Conservation (phyloP, 2,797 vertebrate species). For the Ambastaia sidthimunki region DNA sequence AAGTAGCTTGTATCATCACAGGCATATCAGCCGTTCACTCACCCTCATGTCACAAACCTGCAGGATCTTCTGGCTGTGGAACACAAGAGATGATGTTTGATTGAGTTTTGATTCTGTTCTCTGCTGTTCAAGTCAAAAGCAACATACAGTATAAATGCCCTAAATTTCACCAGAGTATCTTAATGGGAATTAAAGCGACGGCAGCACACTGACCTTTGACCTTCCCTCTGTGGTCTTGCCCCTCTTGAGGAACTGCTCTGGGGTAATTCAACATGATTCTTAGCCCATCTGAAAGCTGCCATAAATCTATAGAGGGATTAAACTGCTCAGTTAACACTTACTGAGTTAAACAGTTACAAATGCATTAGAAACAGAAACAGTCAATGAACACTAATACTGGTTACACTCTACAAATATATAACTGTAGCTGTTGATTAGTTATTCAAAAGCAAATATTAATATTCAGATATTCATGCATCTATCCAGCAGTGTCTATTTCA, state of each 20-base stretch:
- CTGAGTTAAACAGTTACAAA: slow-evolving; percentile 22
- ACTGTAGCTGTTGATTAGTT: slow-evolving; percentile 74
- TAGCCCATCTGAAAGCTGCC: slow-evolving; percentile 15
- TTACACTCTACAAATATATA: background rate
- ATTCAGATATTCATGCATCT: too few species aligned
- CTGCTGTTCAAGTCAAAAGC: background rate
- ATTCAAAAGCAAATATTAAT: slow-evolving; percentile 87
- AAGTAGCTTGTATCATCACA: background rate
- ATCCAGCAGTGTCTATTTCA: background rate
- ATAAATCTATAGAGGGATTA: slow-evolving; percentile 8
- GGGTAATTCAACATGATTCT: slow-evolving; percentile 17
- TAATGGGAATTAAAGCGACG: background rate
- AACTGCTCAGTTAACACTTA: slow-evolving; percentile 33
- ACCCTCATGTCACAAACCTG: background rate
- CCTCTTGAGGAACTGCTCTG: slow-evolving; percentile 17
- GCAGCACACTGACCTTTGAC: slow-evolving; percentile 13
- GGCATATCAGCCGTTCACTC: background rate
- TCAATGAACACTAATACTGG: background rate
- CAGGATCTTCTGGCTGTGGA: background rate
- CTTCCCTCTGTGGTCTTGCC: slow-evolving; percentile 10
- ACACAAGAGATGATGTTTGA: background rate
- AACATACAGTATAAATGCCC: background rate
- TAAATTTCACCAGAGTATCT: background rate
- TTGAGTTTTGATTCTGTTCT: background rate
- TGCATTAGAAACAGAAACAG: background rate